A percentile compares a stretch with the other conserved stretches of the same genome.
Conservation (phyloP, 2,113 vertebrate genomes). For the Chitala chitala region DNA sequence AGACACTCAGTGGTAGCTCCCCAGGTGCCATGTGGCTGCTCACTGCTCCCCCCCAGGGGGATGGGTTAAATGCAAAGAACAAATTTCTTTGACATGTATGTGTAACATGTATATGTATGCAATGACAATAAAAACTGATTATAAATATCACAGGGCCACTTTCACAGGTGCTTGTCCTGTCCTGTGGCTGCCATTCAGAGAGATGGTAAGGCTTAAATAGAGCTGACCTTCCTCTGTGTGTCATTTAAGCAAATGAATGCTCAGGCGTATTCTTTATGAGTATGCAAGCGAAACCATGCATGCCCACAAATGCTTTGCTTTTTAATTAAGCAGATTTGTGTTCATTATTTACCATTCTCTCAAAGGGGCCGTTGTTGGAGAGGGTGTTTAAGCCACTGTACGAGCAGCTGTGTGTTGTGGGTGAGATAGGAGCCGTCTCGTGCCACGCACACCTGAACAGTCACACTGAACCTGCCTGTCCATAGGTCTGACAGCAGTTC, state of each 20-base stretch:
- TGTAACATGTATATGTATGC: no score
- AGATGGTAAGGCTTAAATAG: neutral
- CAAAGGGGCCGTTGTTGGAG: neutral
- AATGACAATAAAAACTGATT: no score
- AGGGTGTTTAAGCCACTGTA: no score
- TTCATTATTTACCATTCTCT: conserved; percentile 8
- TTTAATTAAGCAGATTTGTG: conserved; percentile 17
- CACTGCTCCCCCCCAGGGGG: no score
- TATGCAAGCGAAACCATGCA: neutral
- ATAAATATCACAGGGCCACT: no score
- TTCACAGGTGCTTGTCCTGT: neutral
- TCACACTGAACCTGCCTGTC: neutral
- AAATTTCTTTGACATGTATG: no score
- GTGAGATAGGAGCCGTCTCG: neutral
- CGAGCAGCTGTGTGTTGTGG: neutral
- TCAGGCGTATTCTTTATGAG: neutral
- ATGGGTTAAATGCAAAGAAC: no score
- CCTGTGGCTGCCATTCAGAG: neutral
- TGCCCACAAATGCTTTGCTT: conserved; percentile 1
- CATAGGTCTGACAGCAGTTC: no score
- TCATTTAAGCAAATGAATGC: neutral
- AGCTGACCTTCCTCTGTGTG: neutral
- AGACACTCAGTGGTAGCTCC: no score
- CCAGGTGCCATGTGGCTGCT: no score
- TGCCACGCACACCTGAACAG: neutral